Percentiles rank a stretch among this genome's conserved stretches.
Evolutionary conservation across 2,113 vertebrate species (phyloP).

Genomic region (Ia io): DNA sequence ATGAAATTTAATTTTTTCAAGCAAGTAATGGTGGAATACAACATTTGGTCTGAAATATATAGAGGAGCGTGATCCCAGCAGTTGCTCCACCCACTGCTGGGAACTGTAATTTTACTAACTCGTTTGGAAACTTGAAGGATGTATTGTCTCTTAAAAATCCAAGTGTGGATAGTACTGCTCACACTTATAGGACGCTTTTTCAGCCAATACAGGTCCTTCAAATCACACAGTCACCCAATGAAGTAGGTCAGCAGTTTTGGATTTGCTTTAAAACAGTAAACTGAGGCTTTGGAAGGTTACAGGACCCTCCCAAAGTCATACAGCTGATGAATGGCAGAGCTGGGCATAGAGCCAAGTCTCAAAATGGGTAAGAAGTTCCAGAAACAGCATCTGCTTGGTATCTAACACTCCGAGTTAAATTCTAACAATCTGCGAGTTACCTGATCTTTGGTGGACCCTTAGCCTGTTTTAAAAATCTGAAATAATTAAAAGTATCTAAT

Average conservation of each 20-base stretch:
- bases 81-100: not conserved
- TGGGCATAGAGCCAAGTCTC: not conserved
- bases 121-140: not conserved
- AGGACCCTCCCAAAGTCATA: not conserved
- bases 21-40: not conserved
- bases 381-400: not conserved
- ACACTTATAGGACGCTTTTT: not conserved
- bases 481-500: not conserved
- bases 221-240: not conserved
- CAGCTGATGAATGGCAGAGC: not conserved
- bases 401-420: not conserved
- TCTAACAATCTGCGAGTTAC: not conserved
- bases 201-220: not conserved
- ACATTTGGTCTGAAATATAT: not conserved
- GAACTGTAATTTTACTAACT: not conserved
- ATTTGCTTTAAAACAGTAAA: not conserved
- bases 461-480: not conserved
- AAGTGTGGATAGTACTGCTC: not conserved
- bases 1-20: not conserved
- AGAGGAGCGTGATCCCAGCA: not conserved
- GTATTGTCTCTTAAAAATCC: not conserved
- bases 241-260: not conserved
- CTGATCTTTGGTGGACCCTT: not conserved
- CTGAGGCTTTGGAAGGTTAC: not conserved
- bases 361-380: not conserved